These are phyloP conservation scores for Phorcus lineatus DNA, from an alignment of 2,888 invertebrate species.

Conservation along the genomic window DNA sequence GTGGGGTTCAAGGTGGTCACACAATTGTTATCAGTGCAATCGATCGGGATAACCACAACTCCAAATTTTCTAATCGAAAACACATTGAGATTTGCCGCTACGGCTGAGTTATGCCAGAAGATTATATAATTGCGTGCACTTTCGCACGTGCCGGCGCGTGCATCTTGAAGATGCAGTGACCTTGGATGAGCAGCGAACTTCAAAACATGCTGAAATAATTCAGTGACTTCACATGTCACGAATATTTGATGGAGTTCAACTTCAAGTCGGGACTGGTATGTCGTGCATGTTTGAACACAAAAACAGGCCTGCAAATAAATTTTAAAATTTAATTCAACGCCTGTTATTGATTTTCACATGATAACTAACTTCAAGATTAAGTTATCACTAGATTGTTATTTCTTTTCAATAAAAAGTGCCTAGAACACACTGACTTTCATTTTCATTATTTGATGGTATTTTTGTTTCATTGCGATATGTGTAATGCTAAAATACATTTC, in stretches of 20 bases:
- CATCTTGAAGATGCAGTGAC: neutral
- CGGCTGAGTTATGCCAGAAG: neutral
- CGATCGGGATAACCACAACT: neutral
- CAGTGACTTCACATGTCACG: neutral
- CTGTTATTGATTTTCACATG: no score
- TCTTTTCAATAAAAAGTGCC: no score
- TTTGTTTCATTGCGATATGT: no score
- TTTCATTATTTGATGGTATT: no score
- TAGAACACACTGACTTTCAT: no score
- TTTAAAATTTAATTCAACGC: no score
- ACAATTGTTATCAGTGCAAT: neutral
- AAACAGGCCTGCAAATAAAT: no score
- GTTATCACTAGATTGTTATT: no score
- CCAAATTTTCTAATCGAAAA: neutral
- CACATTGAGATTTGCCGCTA: neutral
- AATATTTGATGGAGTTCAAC: neutral
- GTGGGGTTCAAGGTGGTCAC: neutral
- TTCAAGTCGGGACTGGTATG: no score
- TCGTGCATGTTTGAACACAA: no score
- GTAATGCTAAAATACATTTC: no score
- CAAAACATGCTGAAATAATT: neutral
- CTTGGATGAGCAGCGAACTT: neutral
- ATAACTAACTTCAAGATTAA: no score
- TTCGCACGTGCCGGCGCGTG: neutral
- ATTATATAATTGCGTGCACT: conserved; percentile 3